phyloP scores from a whole-genome alignment of 2,888 invertebrate species.

The Neria commutata region DNA sequence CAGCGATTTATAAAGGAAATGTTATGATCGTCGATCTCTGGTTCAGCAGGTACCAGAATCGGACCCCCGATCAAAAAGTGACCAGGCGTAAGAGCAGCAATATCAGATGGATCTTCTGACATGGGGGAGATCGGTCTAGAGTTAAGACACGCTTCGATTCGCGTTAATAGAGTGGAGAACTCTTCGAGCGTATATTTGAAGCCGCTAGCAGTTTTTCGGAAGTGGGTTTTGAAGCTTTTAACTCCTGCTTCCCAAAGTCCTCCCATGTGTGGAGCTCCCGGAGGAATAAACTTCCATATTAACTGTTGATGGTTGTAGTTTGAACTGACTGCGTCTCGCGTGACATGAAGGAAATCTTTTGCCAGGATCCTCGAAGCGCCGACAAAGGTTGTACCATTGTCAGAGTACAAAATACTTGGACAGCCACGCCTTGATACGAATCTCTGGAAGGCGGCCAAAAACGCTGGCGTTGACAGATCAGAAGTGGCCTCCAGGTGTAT shows the following conservation, averaged over 20 bases:
- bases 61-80: slow-evolving; percentile 9
- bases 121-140: slow-evolving; percentile 11
- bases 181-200: slow-evolving; percentile 21
- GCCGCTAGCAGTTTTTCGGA: not conserved
- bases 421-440: slow-evolving; percentile 26
- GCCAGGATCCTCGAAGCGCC: slow-evolving; percentile 3
- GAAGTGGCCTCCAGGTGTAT: slow-evolving; percentile 24
- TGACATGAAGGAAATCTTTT: slow-evolving; percentile 1
- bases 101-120: slow-evolving; percentile 11
- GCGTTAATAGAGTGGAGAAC: slow-evolving; percentile 10
- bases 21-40: not conserved
- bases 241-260: slow-evolving; percentile 8
- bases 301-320: not conserved
- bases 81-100: slow-evolving; percentile 2
- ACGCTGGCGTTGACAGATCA: slow-evolving; percentile 22
- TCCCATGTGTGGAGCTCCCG: slow-evolving; percentile 9
- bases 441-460: slow-evolving; percentile 27
- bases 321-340: not conserved
- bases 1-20: slow-evolving; percentile 9
- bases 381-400: slow-evolving; percentile 24
- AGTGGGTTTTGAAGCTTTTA: slow-evolving; percentile 14
- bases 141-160: slow-evolving; percentile 16
- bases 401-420: slow-evolving; percentile 18
- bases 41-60: not conserved
- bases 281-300: slow-evolving; percentile 5